Evolutionary conservation across 2,113 vertebrate genomes (phyloP).

Genomic region (Piprites chloris): DNA sequence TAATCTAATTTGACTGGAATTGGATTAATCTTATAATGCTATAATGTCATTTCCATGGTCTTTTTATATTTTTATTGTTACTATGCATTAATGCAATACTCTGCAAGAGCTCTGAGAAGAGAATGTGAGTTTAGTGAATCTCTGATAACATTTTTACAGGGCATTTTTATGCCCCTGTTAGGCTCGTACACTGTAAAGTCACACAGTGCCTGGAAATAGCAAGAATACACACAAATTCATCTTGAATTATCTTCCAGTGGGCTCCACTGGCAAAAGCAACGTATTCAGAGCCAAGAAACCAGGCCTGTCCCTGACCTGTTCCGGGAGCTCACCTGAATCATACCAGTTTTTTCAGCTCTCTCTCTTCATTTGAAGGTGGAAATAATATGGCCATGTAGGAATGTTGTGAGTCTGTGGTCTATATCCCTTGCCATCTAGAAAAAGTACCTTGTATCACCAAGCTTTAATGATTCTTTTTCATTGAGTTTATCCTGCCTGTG

Average conservation of each 20-base stretch:
- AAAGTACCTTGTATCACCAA: neutral
- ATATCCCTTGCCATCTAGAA: neutral
- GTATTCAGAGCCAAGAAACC: neutral
- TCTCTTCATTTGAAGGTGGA: neutral
- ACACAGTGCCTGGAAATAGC: neutral
- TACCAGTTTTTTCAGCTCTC: neutral
- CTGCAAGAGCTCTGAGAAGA: constrained; percentile 29
- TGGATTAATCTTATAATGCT: constrained; percentile 70
- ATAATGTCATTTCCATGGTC: constrained; percentile 69
- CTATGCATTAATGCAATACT: constrained; percentile 56
- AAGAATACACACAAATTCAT: neutral
- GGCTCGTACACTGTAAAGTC: neutral
- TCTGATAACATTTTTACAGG: constrained; percentile 47
- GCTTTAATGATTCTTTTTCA: neutral
- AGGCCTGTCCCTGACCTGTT: neutral
- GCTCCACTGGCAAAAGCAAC: neutral
- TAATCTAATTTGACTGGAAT: constrained; percentile 70
- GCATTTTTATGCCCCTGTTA: constrained; percentile 22
- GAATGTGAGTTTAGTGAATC: constrained; percentile 38
- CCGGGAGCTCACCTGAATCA: neutral
- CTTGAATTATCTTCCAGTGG: neutral
- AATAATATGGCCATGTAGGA: neutral
- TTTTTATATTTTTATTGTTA: constrained; percentile 66
- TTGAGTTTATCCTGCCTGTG: neutral
- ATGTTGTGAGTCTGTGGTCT: neutral